Conservation (phyloP, 1,140 invertebrate species). For the Panonychus citri region DNA sequence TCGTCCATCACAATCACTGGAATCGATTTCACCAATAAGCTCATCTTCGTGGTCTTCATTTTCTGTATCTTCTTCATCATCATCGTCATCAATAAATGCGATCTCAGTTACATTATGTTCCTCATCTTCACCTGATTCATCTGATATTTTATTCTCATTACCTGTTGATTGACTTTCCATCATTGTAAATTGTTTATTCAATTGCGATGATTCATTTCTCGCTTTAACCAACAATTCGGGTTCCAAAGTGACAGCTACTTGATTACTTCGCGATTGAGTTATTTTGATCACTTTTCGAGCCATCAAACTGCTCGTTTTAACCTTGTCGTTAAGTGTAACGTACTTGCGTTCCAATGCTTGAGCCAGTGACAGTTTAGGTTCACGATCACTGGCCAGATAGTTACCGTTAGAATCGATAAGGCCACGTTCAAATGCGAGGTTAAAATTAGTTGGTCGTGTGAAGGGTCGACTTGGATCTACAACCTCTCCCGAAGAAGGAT, state of each 20-base stretch:
- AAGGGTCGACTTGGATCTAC: not conserved
- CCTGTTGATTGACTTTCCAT: constrained; percentile 22
- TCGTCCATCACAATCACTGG: not conserved
- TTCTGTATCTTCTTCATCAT: too few relatives aligned
- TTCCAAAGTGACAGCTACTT: not conserved
- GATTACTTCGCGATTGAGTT: not conserved
- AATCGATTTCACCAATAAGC: too few relatives aligned
- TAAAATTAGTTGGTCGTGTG: constrained; percentile 24
- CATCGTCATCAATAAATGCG: constrained; percentile 10
- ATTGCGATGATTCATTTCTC: not conserved
- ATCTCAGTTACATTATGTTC: constrained; percentile 25
- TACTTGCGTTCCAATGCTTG: constrained; percentile 50
- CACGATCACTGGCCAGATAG: constrained; percentile 38
- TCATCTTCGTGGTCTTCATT: too few relatives aligned
- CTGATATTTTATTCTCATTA: constrained; percentile 35
- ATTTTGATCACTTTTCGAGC: not conserved
- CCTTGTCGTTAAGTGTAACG: constrained; percentile 34
- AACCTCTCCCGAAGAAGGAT: constrained; percentile 12
- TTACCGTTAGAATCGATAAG: constrained; percentile 47
- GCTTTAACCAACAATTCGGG: not conserved
- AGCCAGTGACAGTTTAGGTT: constrained; percentile 49
- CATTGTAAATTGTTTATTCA: not conserved
- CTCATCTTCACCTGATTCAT: constrained; percentile 6
- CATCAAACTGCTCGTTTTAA: not conserved
- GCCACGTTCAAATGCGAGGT: constrained; percentile 53